phyloP scores from a whole-genome alignment of 2,113 vertebrate genomes.

The Semnornis frantzii region DNA sequence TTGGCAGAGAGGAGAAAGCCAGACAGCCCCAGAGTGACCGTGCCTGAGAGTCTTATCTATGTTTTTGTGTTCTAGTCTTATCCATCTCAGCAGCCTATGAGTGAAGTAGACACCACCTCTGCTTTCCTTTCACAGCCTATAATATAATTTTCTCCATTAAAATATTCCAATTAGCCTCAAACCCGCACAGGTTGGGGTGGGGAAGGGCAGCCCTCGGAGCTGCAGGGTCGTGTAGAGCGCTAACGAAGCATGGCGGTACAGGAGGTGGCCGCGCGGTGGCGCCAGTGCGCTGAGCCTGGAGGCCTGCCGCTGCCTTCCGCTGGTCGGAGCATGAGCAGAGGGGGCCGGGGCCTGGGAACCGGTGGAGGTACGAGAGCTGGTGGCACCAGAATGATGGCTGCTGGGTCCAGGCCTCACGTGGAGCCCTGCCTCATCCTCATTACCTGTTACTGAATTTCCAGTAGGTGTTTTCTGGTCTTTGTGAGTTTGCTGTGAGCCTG shows the following conservation, averaged over 20 bases:
- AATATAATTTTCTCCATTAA: too few species aligned
- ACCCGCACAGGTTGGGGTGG: not conserved
- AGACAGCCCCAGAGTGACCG: too few species aligned
- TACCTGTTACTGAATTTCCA: not conserved
- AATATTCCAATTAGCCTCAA: too few species aligned
- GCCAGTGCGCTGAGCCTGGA: not conserved
- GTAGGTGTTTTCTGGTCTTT: not conserved
- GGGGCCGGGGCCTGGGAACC: not conserved
- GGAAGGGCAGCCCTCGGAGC: not conserved
- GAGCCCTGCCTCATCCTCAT: not conserved
- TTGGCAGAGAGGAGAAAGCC: too few species aligned
- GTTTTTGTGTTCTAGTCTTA: too few species aligned
- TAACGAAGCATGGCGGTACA: not conserved
- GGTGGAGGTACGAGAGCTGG: not conserved
- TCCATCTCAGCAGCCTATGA: too few species aligned
- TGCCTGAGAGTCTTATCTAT: too few species aligned
- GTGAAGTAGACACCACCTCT: too few species aligned
- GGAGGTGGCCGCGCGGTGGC: conserved; percentile 51
- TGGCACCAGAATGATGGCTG: not conserved
- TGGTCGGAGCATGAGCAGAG: too few species aligned
- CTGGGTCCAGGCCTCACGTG: not conserved
- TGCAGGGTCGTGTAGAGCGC: not conserved
- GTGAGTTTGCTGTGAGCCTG: not conserved
- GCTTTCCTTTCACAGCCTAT: too few species aligned
- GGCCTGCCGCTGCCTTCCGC: accelerated